Evolutionary conservation across 2,797 vertebrate species (phyloP), one percentile per base, ranked within the genome.

Genomic region (Crocodylus rhombifer): DNA sequence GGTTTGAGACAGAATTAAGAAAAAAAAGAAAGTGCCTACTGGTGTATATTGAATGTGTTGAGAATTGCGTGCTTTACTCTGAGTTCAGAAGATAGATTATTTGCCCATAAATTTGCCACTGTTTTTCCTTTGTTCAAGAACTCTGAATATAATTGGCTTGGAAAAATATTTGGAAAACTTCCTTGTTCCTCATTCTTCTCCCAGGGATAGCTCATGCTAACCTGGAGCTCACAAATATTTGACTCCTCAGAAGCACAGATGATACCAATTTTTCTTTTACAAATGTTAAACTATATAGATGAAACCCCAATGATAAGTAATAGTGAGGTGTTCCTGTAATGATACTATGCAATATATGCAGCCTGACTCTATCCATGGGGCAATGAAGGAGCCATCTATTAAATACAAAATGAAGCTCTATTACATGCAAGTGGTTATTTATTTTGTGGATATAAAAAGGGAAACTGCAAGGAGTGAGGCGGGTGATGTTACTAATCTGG

Each of bases 381-480:
- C 58, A 88, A 55, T 18, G 7, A 25, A 92, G 90, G 80, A 63
- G 4, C 6, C 23, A 12, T 81, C 61, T 88, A 21, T 28, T 75
- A 78, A 69, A 4, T 80, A 42, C 78, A 82, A 86, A 87, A 80
- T 60, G 56, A 82, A 80, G 56, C 58, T 86, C n/a, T 28, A 28
- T 86, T 86, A 36, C 88, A 87, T 7, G n/a, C 28, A 81, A 91
- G 91, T 88, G 16, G 26, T 79, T n/a, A 92, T 71, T 7, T 8
- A 51, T 80, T 80, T 92, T 94, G 26, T 28, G 15, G 25, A 36
- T 87, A 89, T 87, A 55, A 75, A 88, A 89, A 65, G 42, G 28
- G 7, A 80, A 92, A 84, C 23, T 36, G 14, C 82, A 67, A 25
- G 36, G n/a, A 71, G 16, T 71, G 67, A 63, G 90, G 80, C 4